Conservation (phyloP, 2,888 invertebrate genomes). For the Ophioninae sp. region DNA sequence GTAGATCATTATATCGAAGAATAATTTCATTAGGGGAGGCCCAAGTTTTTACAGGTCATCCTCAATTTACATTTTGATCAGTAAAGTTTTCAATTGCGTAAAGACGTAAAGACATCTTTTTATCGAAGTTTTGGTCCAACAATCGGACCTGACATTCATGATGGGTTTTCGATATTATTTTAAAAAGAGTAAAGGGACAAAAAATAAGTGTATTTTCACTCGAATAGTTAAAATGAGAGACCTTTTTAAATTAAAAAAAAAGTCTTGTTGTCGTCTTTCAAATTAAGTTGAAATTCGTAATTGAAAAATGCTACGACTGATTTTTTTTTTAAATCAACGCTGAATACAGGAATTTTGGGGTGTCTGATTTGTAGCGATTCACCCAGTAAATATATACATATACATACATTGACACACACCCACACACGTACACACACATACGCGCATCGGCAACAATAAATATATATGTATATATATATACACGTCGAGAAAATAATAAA, state of each 20-base stretch:
- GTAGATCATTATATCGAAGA: background rate
- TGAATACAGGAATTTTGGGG: background rate
- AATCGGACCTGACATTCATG: background rate
- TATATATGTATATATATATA: background rate
- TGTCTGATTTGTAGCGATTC: background rate
- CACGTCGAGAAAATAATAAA: conserved; percentile 36
- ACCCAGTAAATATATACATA: background rate
- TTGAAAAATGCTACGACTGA: background rate
- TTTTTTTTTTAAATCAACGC: background rate
- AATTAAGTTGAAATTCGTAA: background rate
- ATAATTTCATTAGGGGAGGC: background rate
- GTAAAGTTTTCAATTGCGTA: too few relatives aligned
- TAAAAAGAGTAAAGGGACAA: background rate
- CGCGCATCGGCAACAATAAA: background rate
- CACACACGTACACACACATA: background rate
- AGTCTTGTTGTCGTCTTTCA: background rate
- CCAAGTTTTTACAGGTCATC: background rate
- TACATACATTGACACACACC: background rate
- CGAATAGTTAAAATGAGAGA: background rate
- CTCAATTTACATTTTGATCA: background rate
- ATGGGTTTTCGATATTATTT: background rate
- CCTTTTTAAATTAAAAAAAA: background rate
- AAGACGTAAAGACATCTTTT: background rate
- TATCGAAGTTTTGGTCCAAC: background rate
- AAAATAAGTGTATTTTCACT: too few relatives aligned